A percentile compares a stretch with the other conserved stretches of the same genome.
phyloP scores from a whole-genome alignment of 2,113 vertebrate genomes.

The Gallinago jamesoni region DNA sequence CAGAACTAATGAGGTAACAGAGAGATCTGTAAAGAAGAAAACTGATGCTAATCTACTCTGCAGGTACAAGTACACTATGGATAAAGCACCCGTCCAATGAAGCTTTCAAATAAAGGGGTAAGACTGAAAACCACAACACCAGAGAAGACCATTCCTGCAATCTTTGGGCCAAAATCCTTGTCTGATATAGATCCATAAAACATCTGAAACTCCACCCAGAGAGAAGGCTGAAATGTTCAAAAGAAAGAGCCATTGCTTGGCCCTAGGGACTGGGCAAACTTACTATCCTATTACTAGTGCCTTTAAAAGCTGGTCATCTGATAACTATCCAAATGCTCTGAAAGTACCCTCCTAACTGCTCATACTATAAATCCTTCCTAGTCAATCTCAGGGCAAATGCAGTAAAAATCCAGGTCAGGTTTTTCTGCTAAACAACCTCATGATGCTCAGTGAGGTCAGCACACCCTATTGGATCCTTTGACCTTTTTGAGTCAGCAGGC shows the following conservation, averaged over 20 bases:
- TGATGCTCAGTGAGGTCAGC: not conserved
- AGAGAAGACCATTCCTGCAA: fast-evolving
- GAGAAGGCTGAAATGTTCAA: not conserved
- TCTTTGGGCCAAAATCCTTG: not conserved
- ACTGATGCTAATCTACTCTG: not conserved
- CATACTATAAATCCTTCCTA: not conserved
- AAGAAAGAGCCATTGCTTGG: not conserved
- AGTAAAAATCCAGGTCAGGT: not conserved
- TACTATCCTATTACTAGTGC: not conserved
- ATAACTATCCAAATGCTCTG: not conserved
- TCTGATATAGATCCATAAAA: not conserved
- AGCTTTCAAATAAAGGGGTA: not conserved
- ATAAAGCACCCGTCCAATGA: not conserved
- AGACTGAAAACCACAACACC: not conserved
- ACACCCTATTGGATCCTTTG: not conserved
- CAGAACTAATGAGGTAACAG: not conserved
- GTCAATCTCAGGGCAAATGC: not conserved
- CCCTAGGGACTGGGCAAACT: not conserved
- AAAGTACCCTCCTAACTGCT: not conserved
- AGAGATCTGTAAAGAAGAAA: not conserved
- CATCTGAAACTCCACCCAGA: not conserved
- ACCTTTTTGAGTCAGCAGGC: not conserved
- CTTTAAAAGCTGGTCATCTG: not conserved
- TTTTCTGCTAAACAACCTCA: not conserved
- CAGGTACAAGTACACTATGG: not conserved